Conservation (phyloP, 2,888 invertebrate species). For the Macrostomum cliftonense region DNA sequence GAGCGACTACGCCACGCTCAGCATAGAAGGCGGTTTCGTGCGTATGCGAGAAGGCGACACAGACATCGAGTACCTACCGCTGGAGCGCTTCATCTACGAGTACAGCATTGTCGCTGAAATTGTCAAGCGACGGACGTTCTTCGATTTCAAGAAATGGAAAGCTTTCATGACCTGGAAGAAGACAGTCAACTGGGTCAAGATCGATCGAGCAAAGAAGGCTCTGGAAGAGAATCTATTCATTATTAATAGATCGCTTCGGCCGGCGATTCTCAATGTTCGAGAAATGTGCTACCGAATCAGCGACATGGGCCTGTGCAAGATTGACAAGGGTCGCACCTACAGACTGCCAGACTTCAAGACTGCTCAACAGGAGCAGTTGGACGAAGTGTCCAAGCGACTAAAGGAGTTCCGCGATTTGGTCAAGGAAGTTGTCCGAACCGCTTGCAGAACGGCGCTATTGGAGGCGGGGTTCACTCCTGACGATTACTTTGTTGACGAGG, state of each 20-base stretch:
- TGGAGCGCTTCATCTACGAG: conserved; percentile 61
- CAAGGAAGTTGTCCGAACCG: conserved; percentile 47
- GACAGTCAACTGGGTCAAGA: conserved; percentile 52
- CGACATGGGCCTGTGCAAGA: conserved; percentile 37
- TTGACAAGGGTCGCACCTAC: conserved; percentile 34
- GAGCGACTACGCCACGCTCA: conserved; percentile 59
- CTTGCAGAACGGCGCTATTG: conserved; percentile 56
- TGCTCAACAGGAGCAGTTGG: conserved; percentile 33
- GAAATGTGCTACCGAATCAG: conserved; percentile 39
- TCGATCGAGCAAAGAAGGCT: conserved; percentile 42
- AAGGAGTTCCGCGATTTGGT: conserved; percentile 40
- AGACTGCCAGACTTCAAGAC: conserved; percentile 31
- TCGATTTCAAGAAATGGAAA: conserved; percentile 42
- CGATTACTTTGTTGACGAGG: conserved; percentile 42
- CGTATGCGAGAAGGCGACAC: conserved; percentile 42
- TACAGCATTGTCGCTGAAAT: conserved; percentile 40
- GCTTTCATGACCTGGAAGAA: conserved; percentile 62
- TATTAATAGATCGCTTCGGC: conserved; percentile 50
- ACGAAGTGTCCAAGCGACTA: conserved; percentile 33
- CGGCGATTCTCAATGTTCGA: conserved; percentile 53
- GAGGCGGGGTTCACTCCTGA: conserved; percentile 59
- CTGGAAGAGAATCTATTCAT: conserved; percentile 54
- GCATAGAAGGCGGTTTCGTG: conserved; percentile 63
- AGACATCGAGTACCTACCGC: conserved; percentile 58
- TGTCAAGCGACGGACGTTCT: conserved; percentile 35